Conservation (phyloP, 2,797 vertebrate genomes). For the Syncerus caffer region DNA sequence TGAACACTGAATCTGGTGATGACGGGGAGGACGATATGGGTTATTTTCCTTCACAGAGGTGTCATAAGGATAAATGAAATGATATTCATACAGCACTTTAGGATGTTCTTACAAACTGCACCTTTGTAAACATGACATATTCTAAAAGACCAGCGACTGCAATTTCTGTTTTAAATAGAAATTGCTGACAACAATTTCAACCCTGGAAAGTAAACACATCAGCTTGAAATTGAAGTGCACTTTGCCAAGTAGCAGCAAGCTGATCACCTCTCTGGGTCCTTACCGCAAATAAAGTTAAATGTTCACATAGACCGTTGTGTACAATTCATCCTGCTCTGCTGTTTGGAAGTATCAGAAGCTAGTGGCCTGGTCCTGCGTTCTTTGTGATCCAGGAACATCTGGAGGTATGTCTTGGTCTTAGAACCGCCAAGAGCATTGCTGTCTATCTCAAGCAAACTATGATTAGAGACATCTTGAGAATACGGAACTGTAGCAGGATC, state of each 20-base stretch:
- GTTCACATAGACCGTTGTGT: neutral
- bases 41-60: neutral
- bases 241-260: constrained; percentile 47
- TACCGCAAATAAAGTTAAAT: constrained; percentile 40
- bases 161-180: constrained; percentile 68
- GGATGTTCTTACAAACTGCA: constrained; percentile 58
- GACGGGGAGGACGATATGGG: neutral
- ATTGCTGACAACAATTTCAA: constrained; percentile 65
- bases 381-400: neutral
- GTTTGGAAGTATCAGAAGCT: neutral
- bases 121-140: constrained; percentile 70
- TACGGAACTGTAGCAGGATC: neutral
- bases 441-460: neutral
- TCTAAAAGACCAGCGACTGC: constrained; percentile 67
- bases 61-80: constrained; percentile 73
- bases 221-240: constrained; percentile 66
- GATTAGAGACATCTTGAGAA: neutral
- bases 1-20: neutral
- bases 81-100: constrained; percentile 65
- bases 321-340: neutral
- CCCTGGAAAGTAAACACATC: constrained; percentile 59
- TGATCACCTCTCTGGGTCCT: constrained; percentile 25
- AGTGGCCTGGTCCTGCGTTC: neutral
- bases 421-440: neutral
- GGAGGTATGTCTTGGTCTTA: neutral